Base-by-base conservation (phyloP, 2,888 invertebrate genomes). In the Oxytorus armatus region DNA sequence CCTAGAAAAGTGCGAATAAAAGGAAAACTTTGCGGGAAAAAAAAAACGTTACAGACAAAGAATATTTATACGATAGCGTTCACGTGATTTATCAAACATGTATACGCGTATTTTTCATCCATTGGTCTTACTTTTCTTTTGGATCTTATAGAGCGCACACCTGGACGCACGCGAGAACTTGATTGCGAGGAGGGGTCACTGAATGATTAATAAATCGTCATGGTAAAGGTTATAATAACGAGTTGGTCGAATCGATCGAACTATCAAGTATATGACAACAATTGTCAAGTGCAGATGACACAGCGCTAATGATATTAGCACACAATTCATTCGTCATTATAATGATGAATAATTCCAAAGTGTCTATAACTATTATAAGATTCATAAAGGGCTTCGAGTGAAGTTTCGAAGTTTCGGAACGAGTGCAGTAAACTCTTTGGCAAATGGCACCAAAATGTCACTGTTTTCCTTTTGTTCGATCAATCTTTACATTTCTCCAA, bases 161-260 rank as follows among this genome's bases (percentile, higher is more conserved):
- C 66, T 66, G 66, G 51, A 21, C n/a, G 39, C 10, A 29, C 4
- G 7, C 29, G 14, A 7, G 57, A 7, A n/a, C 23, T 39, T 33
- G 42, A 61, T 21, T 14, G 16, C 11, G 33, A n/a, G 3, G 14
- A 8, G 42, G 16, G 16, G 4, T 55, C 16, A 4, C n/a, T 47
- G 63, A 68, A 68, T 76, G 59, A 70, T 77, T 63, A 33, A 69
- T 55, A 25, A 55, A 47, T 44, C 47, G 53, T 44, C 47, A n/a
- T n/a, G 33, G 4, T 44, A 14, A 16, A 51, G 42, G 23, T 33
- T 63, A 70, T 70, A 70, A 63, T 33, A 16, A 55, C 39, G 16
- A 36, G 5, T 57, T 14, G 42, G 21, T 4, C 16, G 23, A 44
- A 42, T 59, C 68, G 65, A 47, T 66, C 4, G 36, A 47, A 59